These are phyloP conservation scores for Seladonia tumulorum DNA, from an alignment of 2,888 invertebrate species.

Conservation along the genomic window DNA sequence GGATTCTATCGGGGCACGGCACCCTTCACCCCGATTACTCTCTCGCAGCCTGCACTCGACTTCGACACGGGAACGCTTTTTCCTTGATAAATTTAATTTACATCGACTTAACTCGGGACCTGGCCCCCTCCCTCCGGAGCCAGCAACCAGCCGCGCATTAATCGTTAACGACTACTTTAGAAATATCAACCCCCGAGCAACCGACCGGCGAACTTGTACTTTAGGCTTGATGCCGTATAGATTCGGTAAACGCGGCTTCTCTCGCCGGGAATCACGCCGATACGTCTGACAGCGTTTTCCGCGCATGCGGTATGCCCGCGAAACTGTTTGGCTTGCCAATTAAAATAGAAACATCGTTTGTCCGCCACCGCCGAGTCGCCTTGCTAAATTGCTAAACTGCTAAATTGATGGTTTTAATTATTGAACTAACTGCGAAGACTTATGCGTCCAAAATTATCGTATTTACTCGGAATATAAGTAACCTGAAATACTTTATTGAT, in stretches of 20 bases:
- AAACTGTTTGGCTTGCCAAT: not conserved
- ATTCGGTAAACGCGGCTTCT: constrained; percentile 21
- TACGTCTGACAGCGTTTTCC: not conserved
- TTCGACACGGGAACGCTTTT: constrained; percentile 70
- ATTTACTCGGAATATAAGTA: too few relatives aligned
- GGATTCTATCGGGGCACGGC: constrained; percentile 33
- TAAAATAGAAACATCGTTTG: constrained; percentile 8
- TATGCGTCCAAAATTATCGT: too few relatives aligned
- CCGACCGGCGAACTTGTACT: constrained; percentile 5
- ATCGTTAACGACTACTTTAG: constrained; percentile 50
- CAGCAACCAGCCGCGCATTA: constrained; percentile 35
- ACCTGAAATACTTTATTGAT: too few relatives aligned
- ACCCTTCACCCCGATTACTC: constrained; percentile 54
- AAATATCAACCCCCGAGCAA: constrained; percentile 2
- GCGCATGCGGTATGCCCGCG: not conserved
- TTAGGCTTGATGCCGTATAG: constrained; percentile 6
- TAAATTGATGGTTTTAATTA: too few relatives aligned
- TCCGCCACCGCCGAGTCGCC: not conserved
- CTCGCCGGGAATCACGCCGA: constrained; percentile 1
- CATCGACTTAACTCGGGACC: constrained; percentile 59
- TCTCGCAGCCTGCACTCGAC: constrained; percentile 49
- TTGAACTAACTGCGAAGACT: too few relatives aligned
- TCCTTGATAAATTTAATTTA: constrained; percentile 73
- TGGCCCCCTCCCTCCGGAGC: constrained; percentile 10
- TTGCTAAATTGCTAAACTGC: too few relatives aligned